Evolutionary conservation across 2,888 invertebrate genomes (phyloP).

Genomic region (Cepaea hortensis): DNA sequence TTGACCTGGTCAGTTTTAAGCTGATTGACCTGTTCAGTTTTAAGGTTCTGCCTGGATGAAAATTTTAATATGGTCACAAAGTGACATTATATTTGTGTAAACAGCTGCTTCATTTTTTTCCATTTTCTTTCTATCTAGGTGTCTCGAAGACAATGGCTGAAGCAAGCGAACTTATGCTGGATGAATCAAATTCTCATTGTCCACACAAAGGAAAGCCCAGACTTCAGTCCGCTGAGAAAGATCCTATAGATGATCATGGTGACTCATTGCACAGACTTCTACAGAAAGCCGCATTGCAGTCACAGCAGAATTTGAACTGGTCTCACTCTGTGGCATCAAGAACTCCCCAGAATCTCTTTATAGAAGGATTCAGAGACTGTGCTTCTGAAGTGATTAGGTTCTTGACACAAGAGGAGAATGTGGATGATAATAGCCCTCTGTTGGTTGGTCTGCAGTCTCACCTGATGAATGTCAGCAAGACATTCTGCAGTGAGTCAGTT

Average conservation of each 20-base stretch:
- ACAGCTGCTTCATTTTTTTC: neutral
- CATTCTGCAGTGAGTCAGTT: slow-evolving; percentile 39
- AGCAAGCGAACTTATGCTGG: neutral
- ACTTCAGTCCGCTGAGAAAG: slow-evolving; percentile 1
- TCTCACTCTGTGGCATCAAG: neutral
- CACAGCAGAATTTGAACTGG: slow-evolving; percentile 1
- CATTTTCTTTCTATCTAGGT: neutral
- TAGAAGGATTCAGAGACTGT: slow-evolving; percentile 66
- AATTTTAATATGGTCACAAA: too few species aligned
- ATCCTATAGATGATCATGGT: neutral
- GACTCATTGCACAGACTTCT: slow-evolving; percentile 12
- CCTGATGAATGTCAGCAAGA: slow-evolving; percentile 47
- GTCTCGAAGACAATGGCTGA: slow-evolving; percentile 17
- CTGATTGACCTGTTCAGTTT: too few species aligned
- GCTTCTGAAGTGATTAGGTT: slow-evolving; percentile 65
- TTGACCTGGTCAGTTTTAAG: too few species aligned
- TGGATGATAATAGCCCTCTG: slow-evolving; percentile 60
- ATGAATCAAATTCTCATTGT: neutral
- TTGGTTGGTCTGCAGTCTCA: slow-evolving; percentile 61
- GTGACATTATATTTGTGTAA: too few species aligned
- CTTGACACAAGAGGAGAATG: slow-evolving; percentile 62
- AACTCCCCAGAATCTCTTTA: slow-evolving; percentile 49
- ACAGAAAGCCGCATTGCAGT: neutral
- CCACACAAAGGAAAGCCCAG: neutral
- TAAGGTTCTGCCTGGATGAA: too few species aligned